phyloP scores from a whole-genome alignment of 30 jellyfish, hydroid and myxozoan species.

The Morbakka virulenta region DNA sequence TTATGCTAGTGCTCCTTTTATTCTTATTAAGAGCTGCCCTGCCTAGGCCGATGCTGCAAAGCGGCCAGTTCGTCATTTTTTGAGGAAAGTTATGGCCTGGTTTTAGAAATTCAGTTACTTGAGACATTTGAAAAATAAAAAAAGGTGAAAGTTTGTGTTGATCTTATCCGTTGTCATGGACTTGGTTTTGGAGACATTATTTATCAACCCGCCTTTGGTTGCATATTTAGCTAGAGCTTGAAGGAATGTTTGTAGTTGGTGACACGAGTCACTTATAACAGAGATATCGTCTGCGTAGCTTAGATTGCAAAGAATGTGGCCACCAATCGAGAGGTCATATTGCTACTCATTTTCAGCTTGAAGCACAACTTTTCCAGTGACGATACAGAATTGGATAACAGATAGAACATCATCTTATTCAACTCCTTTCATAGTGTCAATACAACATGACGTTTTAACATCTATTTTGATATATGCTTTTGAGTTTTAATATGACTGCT shows the following conservation, averaged over 20 bases:
- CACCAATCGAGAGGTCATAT: conserved; percentile 19
- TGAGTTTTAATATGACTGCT: no score
- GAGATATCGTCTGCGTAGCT: no score
- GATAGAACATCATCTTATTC: conserved; percentile 6
- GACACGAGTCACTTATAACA: no score
- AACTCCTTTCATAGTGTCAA: conserved; percentile 7
- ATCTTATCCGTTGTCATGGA: conserved; percentile 43
- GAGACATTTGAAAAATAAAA: background rate
- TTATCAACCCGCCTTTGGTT: no score
- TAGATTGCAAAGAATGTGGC: conserved; percentile 13
- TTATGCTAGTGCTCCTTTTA: conserved; percentile 11
- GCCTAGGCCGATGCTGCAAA: conserved; percentile 27
- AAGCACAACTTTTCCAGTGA: conserved; percentile 24
- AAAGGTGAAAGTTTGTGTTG: conserved; percentile 27
- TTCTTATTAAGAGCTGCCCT: conserved; percentile 26
- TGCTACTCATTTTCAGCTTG: conserved; percentile 20
- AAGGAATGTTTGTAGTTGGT: no score
- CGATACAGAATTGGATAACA: conserved; percentile 7
- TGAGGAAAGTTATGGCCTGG: conserved; percentile 14
- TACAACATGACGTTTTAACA: background rate
- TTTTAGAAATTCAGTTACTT: conserved; percentile 41
- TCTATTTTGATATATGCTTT: background rate
- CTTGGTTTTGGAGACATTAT: conserved; percentile 43
- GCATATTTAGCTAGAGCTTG: no score
- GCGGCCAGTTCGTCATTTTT: conserved; percentile 26